phyloP scores from a whole-genome alignment of 2,888 invertebrate species.

The Dolichomitus sp. region DNA sequence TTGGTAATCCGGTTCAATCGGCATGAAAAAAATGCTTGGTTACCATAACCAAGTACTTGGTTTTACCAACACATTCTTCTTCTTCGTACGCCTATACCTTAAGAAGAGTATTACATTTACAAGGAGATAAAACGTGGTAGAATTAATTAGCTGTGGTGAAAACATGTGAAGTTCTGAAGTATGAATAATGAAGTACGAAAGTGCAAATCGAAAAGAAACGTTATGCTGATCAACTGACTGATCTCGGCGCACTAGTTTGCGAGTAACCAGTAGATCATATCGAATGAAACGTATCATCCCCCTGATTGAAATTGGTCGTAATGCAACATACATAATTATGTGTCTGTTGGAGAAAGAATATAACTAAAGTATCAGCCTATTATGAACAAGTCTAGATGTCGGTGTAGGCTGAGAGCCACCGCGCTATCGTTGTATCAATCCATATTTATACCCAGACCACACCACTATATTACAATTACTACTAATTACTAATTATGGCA shows the following conservation, averaged over 20 bases:
- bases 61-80: too few species aligned
- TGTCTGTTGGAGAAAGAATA: slow-evolving; percentile 22
- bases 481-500: slow-evolving; percentile 78
- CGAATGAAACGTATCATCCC: slow-evolving; percentile 8
- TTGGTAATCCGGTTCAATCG: too few species aligned
- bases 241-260: slow-evolving; percentile 28
- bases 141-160: background rate
- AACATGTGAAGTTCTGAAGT: background rate
- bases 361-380: slow-evolving; percentile 27
- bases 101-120: too few species aligned
- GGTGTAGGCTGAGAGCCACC: slow-evolving; percentile 41
- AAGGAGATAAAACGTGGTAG: background rate
- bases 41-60: too few species aligned
- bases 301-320: background rate
- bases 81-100: too few species aligned
- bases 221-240: background rate
- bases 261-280: background rate
- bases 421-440: slow-evolving; percentile 70
- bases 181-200: background rate
- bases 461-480: slow-evolving; percentile 77
- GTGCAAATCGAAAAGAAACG: background rate
- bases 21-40: too few species aligned
- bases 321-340: background rate
- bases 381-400: slow-evolving; percentile 25
- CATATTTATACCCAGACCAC: slow-evolving; percentile 74